Percentiles rank a stretch among this genome's conserved stretches.
Conservation (phyloP, 2,113 vertebrate species). For the Nycticryphes semicollaris region DNA sequence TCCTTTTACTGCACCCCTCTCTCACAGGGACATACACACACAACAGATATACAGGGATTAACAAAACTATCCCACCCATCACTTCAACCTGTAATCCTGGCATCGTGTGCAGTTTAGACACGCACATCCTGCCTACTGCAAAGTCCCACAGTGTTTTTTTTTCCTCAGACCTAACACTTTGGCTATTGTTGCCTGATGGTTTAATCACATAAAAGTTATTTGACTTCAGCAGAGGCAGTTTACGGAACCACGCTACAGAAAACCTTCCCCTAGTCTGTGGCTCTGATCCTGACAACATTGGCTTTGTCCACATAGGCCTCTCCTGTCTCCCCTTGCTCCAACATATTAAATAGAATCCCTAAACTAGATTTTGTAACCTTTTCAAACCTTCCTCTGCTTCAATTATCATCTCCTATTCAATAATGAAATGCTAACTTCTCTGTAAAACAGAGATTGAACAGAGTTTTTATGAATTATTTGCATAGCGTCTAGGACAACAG, state of each 20-base stretch:
- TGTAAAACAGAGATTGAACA: neutral
- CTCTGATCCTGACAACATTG: neutral
- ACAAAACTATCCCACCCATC: neutral
- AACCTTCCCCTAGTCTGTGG: neutral
- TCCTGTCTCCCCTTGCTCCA: neutral
- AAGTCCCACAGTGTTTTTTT: neutral
- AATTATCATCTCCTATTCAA: neutral
- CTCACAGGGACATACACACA: neutral
- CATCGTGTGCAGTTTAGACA: neutral
- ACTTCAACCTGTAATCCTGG: neutral
- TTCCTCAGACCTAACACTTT: neutral
- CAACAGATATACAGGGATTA: neutral
- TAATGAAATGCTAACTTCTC: neutral
- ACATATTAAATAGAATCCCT: neutral
- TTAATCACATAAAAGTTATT: neutral
- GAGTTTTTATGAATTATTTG: neutral
- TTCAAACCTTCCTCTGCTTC: neutral
- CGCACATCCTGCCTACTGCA: too few relatives aligned
- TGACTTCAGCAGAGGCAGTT: neutral
- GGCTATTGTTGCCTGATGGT: neutral
- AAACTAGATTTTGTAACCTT: neutral
- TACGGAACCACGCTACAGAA: neutral
- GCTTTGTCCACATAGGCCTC: neutral
- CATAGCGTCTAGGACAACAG: neutral
- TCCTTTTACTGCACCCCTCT: neutral